Evolutionary conservation across 2,888 invertebrate species (phyloP), one percentile per base, ranked within the genome.

Genomic region (Pherbina coryleti): DNA sequence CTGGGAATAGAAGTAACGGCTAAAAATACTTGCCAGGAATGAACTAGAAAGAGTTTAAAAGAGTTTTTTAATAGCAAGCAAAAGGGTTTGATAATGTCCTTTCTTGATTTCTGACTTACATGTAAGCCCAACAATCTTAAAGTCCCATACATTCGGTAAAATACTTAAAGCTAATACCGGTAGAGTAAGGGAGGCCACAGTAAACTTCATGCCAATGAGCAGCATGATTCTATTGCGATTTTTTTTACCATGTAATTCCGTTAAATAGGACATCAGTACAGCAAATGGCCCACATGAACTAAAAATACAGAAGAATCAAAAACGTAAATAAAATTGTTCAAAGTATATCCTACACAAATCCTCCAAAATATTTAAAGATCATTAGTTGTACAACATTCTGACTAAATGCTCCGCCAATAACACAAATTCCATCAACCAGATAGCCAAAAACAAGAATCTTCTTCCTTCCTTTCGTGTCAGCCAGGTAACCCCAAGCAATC

Each of bases 401-500:
- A 78, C 94, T 93, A 76, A 93, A 86, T 3, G 93, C 92, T 7
- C 93, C 92, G 5, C 92, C 85, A 25, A 94, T 82, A 71, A 93
- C 93, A 81, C 93, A 92, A 67, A 93, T 81, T 0, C 92, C 92
- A 62, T 95, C 92, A 11, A 91, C 85, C 53, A 94, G 85, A 83
- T 93, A 93, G 0, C 95, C 94, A 85, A 92, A 91, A 25, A 93
- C 89, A 83, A 96, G 91, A 67, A 95, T 91, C 84, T 92, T 92
- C 81, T 92, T 92, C 77, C 94, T 91, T 5, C 95, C 95, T 76
- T 93, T 91, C 0, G 93, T 93, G 85, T 95, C 95, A 0, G 94
- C 93, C 4, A 95, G 86, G 85, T 93, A 95, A 0, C 95, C 95
- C 95, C 96, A 96, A 4, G 94, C 80, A 85, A 94, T 91, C 0